Evolutionary conservation across 1,140 invertebrate genomes (phyloP).

Genomic region (Cherax quadricarinatus): DNA sequence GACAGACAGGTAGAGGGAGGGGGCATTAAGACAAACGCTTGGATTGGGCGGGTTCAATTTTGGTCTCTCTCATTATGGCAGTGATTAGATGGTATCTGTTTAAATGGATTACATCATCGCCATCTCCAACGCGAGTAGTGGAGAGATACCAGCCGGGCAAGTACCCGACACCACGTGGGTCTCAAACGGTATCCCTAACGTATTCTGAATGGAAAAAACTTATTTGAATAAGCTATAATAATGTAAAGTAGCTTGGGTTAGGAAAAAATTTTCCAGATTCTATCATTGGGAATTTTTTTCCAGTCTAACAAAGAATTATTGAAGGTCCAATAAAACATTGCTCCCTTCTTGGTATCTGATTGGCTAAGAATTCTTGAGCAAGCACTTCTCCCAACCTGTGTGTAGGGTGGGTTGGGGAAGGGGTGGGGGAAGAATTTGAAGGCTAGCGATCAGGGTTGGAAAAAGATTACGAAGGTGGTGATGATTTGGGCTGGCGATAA

Average conservation of each 20-base stretch:
- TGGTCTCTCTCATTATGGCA: conserved; percentile 14
- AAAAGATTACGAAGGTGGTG: conserved; percentile 15
- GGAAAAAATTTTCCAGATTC: no score
- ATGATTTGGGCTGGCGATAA: neutral
- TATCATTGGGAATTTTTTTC: no score
- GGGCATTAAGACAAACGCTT: neutral
- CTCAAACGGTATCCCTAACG: no score
- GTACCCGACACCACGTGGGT: neutral
- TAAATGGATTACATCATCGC: conserved; percentile 29
- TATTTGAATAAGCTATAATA: no score
- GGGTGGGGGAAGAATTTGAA: neutral
- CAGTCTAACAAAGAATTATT: no score
- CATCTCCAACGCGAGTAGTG: neutral
- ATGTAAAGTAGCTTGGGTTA: no score
- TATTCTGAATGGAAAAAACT: no score
- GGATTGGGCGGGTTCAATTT: conserved; percentile 7
- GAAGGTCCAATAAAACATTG: no score
- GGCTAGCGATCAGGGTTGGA: neutral
- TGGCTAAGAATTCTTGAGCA: neutral
- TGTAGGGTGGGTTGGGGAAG: neutral
- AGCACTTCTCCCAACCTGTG: neutral
- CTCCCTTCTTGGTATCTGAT: neutral
- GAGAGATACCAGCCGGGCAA: neutral
- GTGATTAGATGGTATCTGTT: conserved; percentile 30
- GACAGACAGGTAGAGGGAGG: neutral